These are phyloP conservation scores for Battus philenor DNA, from an alignment of 1,140 invertebrate species.

Conservation along the genomic window DNA sequence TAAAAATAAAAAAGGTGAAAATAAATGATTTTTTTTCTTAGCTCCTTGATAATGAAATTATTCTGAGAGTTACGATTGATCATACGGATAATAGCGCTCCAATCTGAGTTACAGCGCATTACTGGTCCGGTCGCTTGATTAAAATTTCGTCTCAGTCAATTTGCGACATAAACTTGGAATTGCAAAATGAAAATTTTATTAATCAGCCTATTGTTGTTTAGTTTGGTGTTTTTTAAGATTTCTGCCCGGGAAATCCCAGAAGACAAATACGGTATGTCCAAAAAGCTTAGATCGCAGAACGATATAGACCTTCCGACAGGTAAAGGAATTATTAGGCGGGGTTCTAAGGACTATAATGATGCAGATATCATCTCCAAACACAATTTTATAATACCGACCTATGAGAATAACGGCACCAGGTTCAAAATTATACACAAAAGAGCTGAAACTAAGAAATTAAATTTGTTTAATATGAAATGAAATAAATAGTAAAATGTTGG, in stretches of 20 bases:
- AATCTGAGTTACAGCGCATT: constrained; percentile 7
- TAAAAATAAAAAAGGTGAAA: no score
- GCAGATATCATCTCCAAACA: not conserved
- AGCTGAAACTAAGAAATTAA: constrained; percentile 14
- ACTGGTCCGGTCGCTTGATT: not conserved
- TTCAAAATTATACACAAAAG: constrained; percentile 22
- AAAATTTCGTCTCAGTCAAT: constrained; percentile 10
- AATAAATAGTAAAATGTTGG: no score
- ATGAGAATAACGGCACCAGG: constrained; percentile 24
- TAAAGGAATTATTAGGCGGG: not conserved
- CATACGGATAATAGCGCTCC: not conserved
- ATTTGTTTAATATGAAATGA: constrained; percentile 4
- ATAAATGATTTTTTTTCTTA: no score
- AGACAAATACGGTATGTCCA: constrained; percentile 6
- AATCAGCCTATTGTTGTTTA: not conserved
- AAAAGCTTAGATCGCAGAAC: constrained; percentile 6
- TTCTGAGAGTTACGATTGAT: no score
- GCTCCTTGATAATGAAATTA: no score
- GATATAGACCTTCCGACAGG: not conserved
- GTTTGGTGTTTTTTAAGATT: not conserved
- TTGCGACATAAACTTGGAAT: not conserved
- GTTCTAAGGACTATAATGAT: not conserved
- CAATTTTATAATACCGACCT: constrained; percentile 18
- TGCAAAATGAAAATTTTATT: constrained; percentile 7
- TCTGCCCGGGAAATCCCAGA: not conserved